Conservation (phyloP, 1,140 invertebrate species). For the Drosophila repletoides region DNA sequence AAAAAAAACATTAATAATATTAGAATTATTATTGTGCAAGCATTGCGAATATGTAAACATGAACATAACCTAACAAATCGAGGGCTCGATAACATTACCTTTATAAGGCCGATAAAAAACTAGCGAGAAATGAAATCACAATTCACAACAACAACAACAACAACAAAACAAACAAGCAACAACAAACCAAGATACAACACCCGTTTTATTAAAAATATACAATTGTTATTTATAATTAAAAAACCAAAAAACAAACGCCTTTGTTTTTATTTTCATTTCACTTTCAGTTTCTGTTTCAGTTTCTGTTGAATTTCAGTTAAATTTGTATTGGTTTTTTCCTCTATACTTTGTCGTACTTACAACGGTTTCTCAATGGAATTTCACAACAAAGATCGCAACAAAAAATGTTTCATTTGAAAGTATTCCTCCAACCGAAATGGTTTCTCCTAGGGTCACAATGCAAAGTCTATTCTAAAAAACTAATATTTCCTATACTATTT, state of each 20-base stretch:
- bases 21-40: slow-evolving; percentile 24
- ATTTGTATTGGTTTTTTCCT: slow-evolving; percentile 11
- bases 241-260: slow-evolving; percentile 65
- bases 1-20: background rate
- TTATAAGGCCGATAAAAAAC: background rate
- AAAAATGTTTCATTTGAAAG: slow-evolving; percentile 4
- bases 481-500: background rate
- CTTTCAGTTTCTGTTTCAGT: slow-evolving; percentile 23
- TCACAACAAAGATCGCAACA: background rate
- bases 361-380: slow-evolving; percentile 35
- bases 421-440: slow-evolving; percentile 34
- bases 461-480: background rate
- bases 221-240: slow-evolving; percentile 81
- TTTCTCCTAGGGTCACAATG: slow-evolving; percentile 56
- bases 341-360: slow-evolving; percentile 1
- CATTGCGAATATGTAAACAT: slow-evolving; percentile 15
- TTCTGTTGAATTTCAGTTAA: background rate
- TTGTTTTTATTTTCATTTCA: slow-evolving; percentile 66
- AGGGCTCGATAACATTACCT: slow-evolving; percentile 37
- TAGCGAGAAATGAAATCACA: slow-evolving; percentile 41
- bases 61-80: slow-evolving; percentile 6
- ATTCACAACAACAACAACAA: slow-evolving; percentile 35
- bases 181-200: slow-evolving; percentile 50
- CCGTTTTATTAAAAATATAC: slow-evolving; percentile 79
- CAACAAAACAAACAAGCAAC: slow-evolving; percentile 24